Base-by-base conservation (phyloP, 2,113 vertebrate species). In the Struthio camelus region DNA sequence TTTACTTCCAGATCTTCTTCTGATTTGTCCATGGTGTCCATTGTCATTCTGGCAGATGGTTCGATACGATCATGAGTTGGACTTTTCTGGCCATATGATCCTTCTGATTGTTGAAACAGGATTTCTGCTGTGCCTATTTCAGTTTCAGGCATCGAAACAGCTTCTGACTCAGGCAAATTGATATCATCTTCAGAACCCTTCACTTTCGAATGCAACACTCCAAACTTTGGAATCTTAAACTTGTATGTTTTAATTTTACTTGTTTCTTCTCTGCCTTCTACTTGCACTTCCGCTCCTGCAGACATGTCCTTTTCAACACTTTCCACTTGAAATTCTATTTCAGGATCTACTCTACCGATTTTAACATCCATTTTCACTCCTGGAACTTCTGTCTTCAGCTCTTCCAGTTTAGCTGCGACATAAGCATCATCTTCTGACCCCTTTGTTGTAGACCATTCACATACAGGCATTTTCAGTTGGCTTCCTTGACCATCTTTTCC, bases 201-300 rank as follows among this genome's bases (percentile, higher is more conserved):
- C 40, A 53, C 62, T 94, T 97, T 96, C 71, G 95, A 90, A 93
- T 54, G 92, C 38, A 97, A 25, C 54, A 89, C 38, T 87, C 81
- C 87, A 50, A 97, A 94, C 38, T 78, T 89, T 14, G 97, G 95
- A 83, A 97, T 86, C 89, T 96, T 96, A 90, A 97, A 96, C 66
- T 89, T 95, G 62, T 96, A 93, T 69, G 79, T 42, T 95, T 97
- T 96, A 61, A 89, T 81, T 96, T 77, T 95, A 93, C 87, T 94
- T 89, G 38, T 85, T 94, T 94, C 96, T 94, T 36, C 82, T 92
- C 88, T 89, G 1, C 95, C 97, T 92, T 96, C 96, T 80, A 93
- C 97, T 95, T 97, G 90, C 96, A 84, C 85, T 83, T 95, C 66
- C 40, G 75, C 10, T 53, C 58, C 91, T 72, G 89, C 64, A 77